Evolutionary conservation across 2,888 invertebrate genomes (phyloP).

Genomic region (Aphelenchoides bicaudatus): DNA sequence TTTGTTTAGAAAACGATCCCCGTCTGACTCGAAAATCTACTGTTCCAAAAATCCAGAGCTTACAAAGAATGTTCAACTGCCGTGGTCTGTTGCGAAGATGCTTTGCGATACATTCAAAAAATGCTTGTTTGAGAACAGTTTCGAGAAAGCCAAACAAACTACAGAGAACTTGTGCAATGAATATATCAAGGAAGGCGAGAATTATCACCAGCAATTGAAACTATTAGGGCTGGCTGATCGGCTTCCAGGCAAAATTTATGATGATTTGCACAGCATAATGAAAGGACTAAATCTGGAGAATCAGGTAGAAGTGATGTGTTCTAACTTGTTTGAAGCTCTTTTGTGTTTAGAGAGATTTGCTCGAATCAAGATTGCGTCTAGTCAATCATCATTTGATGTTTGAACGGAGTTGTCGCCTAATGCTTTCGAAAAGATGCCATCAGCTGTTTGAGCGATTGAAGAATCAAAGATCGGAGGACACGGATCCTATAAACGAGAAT

Average conservation of each 20-base stretch:
- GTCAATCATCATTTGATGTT: constrained; percentile 47
- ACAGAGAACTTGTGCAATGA: constrained; percentile 25
- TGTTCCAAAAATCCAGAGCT: too few species aligned
- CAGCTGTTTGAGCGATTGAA: constrained; percentile 34
- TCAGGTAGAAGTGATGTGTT: constrained; percentile 27
- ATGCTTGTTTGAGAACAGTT: too few species aligned
- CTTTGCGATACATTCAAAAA: too few species aligned
- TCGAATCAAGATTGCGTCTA: constrained; percentile 36
- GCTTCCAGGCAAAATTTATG: constrained; percentile 39
- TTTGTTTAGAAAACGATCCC: too few species aligned
- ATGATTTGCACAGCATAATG: constrained; percentile 37
- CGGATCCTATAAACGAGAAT: constrained; percentile 3
- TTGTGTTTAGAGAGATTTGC: constrained; percentile 33
- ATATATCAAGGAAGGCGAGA: constrained; percentile 34
- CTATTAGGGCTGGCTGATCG: constrained; percentile 38
- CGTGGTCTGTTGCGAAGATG: too few species aligned
- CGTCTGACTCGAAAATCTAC: too few species aligned
- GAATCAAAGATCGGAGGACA: constrained; percentile 20
- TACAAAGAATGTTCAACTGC: too few species aligned
- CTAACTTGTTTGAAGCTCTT: constrained; percentile 3
- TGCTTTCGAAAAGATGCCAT: constrained; percentile 39
- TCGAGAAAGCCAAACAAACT: too few species aligned
- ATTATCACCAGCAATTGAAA: constrained; percentile 31
- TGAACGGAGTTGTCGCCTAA: constrained; percentile 38
- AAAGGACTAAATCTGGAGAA: constrained; percentile 30